Base-by-base conservation (phyloP, 2,797 vertebrate genomes). In the Hippoglossus hippoglossus region DNA sequence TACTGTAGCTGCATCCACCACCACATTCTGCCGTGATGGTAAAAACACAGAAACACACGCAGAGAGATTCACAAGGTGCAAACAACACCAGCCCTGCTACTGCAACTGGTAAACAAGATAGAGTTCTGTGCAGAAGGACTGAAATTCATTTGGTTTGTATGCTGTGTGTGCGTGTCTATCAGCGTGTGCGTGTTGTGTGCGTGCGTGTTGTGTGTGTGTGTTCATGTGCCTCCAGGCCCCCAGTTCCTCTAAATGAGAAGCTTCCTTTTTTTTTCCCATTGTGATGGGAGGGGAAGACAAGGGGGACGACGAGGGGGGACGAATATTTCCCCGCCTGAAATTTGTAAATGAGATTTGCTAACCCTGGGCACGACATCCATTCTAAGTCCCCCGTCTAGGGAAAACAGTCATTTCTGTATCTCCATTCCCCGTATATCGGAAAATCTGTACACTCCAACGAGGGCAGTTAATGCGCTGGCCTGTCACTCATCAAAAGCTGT, bases 271-370 rank as follows among this genome's bases (percentile, higher is more conserved):
- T 67, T 41, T 63, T 64, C 52, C 69, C 68, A 71, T 71, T 68
- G 79, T 34, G 58, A 82, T 67, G 41, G 62, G 61, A 77, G 63
- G 62, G n/a, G 26, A 73, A 49, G 68, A 75, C 63, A 47, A 58
- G 70, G 62, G 62, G 21, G 19, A 46, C 70, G 44, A 64, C 19
- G 1, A 47, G 70, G 47, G 67, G 59, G 65, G 53, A 67, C 51
- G 50, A 18, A 70, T 36, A 71, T 86, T 86, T 85, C 50, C 69
- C 63, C 34, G 55, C 36, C 70, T 75, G 80, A 82, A 81, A 78
- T 81, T 76, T 81, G 80, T 86, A 90, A 89, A 90, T 91, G 80
- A 87, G 85, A 92, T 89, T 87, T 86, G 75, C 75, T 79, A 81
- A 90, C 81, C 79, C 61, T 73, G 67, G 83, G 80, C 86, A 67